phyloP scores from a whole-genome alignment of 2,113 vertebrate species.

The Triplophysa tibetana region DNA sequence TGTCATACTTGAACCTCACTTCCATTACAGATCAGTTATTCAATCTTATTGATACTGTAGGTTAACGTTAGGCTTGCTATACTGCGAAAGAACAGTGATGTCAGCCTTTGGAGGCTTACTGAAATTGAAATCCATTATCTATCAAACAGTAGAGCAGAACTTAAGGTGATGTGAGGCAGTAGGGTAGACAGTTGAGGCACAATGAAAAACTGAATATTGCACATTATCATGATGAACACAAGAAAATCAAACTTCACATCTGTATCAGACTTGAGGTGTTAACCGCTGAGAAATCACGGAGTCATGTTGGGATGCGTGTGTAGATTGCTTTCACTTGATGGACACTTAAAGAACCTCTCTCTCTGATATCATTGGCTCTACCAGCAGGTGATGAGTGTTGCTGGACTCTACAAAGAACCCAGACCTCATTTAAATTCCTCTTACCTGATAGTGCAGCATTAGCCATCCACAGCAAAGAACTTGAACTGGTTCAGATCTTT shows the following conservation, averaged over 20 bases:
- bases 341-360: not conserved
- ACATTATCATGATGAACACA: not conserved
- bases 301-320: not conserved
- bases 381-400: slow-evolving; percentile 1
- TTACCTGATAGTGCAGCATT: slow-evolving; percentile 17
- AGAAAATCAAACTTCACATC: not conserved
- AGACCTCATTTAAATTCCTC: not conserved
- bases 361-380: not conserved
- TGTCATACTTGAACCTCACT: slow-evolving; percentile 5
- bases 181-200: not conserved
- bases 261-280: not conserved
- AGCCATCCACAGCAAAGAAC: slow-evolving; percentile 55
- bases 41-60: not conserved
- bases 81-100: not conserved
- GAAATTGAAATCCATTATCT: not conserved
- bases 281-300: not conserved
- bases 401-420: not conserved
- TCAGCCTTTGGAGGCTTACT: too few relatives aligned
- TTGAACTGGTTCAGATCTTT: slow-evolving; percentile 49
- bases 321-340: not conserved
- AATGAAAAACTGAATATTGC: not conserved
- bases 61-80: not conserved
- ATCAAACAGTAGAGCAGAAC: not conserved
- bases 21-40: slow-evolving; percentile 4
- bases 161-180: not conserved